Evolutionary conservation across 2,888 invertebrate species (phyloP), one percentile per base, ranked within the genome.

Genomic region (Ceratothoa steindachneri): DNA sequence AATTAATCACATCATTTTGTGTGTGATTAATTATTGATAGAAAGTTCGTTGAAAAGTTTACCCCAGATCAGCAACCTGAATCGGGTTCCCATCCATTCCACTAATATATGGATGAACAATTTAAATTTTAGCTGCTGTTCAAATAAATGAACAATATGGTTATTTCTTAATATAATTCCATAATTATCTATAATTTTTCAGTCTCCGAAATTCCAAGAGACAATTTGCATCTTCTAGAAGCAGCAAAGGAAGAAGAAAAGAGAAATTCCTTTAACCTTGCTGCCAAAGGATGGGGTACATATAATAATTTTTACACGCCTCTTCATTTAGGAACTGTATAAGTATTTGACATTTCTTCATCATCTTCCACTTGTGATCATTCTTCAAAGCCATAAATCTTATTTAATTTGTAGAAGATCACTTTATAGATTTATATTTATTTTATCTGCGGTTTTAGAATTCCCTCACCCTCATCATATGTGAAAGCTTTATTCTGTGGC

Each of bases 221-320:
- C 15, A 41, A 9, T 41, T 41, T 41, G 41, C 7, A 41, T 41
- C 7, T 9, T 9, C 41, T 41, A 41, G 7, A 41, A 41, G 41
- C 60, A n/a, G n/a, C 60, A n/a, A 2, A 74, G 27, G 7, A 30
- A n/a, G 27, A 12, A 1, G 72, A 79, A 24, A 79, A 74, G 55
- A 75, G 79, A 30, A 74, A 71, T 29, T 75, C 75, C 15, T 80
- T 78, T 70, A 80, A 80, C 69, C 67, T 77, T 19, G 80, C 80
- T 0, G 74, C 80, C 28, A 75, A 74, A 52, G 80, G 80, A 24
- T 80, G 78, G 78, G 78, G 78, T 29, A 78, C 77, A 29, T 73
- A 73, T 67, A 70, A 73, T 66, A 71, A 71, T 53, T 76, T 74
- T 73, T 80, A 80, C 71, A 71, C 64, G 41, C 78, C 80, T 24